These are phyloP conservation scores for Phocoena sinus DNA, from an alignment of 2,113 vertebrate species.

Conservation along the genomic window DNA sequence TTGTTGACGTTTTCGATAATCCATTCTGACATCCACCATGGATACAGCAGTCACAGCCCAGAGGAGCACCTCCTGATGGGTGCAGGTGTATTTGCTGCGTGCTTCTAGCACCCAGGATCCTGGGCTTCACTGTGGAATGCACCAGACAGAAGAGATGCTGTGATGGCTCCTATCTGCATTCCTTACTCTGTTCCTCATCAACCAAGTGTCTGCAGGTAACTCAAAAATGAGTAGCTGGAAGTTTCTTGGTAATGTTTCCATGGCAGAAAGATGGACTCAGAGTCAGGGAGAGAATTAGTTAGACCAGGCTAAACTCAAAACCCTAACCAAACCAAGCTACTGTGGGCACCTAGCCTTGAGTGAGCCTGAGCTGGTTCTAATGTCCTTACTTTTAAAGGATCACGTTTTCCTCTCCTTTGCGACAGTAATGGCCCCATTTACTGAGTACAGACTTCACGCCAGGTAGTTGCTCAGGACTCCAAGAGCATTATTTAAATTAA, in stretches of 20 bases:
- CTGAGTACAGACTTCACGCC: neutral
- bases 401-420: neutral
- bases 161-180: neutral
- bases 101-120: neutral
- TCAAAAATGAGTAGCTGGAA: neutral
- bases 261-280: neutral
- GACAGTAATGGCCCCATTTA: neutral
- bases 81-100: conserved; percentile 48
- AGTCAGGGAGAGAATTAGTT: neutral
- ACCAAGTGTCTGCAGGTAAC: conserved; percentile 1
- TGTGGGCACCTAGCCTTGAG: neutral
- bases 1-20: conserved; percentile 71
- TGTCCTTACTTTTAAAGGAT: neutral
- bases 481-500: neutral
- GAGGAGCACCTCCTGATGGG: conserved; percentile 26
- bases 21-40: conserved; percentile 33
- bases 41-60: conserved; percentile 56
- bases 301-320: neutral
- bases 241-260: neutral
- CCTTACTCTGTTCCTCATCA: conserved; percentile 53
- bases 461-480: neutral
- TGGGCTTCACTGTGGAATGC: conserved; percentile 39
- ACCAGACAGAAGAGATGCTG: conserved; percentile 36
- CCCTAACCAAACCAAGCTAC: neutral
- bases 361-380: neutral